phyloP scores from a whole-genome alignment of 2,888 invertebrate species.

The Rosalia funebris region DNA sequence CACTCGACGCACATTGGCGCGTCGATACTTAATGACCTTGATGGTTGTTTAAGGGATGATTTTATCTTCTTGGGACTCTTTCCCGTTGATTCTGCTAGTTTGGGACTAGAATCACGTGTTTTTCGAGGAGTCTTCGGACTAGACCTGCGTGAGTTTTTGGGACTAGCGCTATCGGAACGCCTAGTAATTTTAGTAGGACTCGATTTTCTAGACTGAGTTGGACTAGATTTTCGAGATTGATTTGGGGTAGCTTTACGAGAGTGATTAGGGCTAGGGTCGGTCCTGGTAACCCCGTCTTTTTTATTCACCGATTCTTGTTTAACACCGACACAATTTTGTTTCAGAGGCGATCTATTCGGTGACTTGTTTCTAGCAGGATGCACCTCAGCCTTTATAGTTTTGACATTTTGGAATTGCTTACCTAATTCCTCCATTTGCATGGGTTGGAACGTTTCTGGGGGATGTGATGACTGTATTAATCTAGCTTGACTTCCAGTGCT shows the following conservation, averaged over 20 bases:
- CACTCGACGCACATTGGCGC: conserved; percentile 80
- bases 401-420: conserved; percentile 70
- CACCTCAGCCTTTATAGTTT: conserved; percentile 64
- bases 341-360: conserved; percentile 33
- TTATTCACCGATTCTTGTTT: conserved; percentile 41
- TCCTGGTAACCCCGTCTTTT: conserved; percentile 40
- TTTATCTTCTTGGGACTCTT: conserved; percentile 58
- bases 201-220: conserved; percentile 38
- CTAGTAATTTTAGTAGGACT: conserved; percentile 44
- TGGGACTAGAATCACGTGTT: conserved; percentile 52
- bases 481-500: conserved; percentile 93
- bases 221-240: conserved; percentile 44
- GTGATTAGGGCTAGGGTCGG: conserved; percentile 48
- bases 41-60: conserved; percentile 60
- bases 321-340: conserved; percentile 48
- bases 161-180: conserved; percentile 43
- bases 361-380: conserved; percentile 51
- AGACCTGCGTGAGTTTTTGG: conserved; percentile 41
- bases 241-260: conserved; percentile 45
- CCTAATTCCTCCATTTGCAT: conserved; percentile 89
- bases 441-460: conserved; percentile 91
- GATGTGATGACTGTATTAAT: conserved; percentile 92
- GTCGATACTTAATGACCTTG: conserved; percentile 72
- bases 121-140: conserved; percentile 53
- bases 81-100: conserved; percentile 30